Evolutionary conservation across 2,888 invertebrate genomes (phyloP).

Genomic region (Caradrina kadenii): DNA sequence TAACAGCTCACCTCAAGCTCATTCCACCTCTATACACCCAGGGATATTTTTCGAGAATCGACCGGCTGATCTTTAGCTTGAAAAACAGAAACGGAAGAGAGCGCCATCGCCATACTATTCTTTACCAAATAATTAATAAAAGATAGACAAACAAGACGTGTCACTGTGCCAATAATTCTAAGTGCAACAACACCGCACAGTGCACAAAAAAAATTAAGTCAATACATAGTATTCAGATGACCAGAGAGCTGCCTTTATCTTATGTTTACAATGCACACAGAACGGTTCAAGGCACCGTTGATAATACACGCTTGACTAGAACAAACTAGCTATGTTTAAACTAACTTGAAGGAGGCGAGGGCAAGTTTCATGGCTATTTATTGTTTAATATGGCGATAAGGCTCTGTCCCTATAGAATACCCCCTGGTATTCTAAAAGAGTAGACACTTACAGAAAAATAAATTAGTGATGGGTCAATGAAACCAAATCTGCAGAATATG

Average conservation of each 20-base stretch:
- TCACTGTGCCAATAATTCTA: not conserved
- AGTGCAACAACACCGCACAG: slow-evolving; percentile 15
- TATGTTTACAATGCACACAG: slow-evolving; percentile 44
- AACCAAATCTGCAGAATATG: too few species aligned
- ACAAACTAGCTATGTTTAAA: slow-evolving; percentile 24
- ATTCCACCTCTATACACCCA: too few species aligned
- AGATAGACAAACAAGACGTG: slow-evolving; percentile 7
- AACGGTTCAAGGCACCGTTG: slow-evolving; percentile 56
- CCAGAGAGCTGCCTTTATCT: slow-evolving; percentile 45
- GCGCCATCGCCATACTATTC: not conserved
- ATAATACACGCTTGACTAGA: slow-evolving; percentile 48
- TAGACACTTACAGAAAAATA: too few species aligned
- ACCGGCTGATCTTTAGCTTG: not conserved
- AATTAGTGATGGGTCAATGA: too few species aligned
- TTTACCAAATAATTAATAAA: not conserved
- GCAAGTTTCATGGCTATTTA: not conserved
- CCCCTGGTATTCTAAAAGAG: too few species aligned
- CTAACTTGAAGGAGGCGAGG: slow-evolving; percentile 1
- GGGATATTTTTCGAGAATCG: too few species aligned
- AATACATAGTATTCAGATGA: slow-evolving; percentile 20
- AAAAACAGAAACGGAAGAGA: slow-evolving; percentile 2
- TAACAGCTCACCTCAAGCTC: too few species aligned
- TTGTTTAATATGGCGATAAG: not conserved
- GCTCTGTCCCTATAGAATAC: not conserved
- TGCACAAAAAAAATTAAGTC: slow-evolving; percentile 16